Conservation (phyloP, 2,113 vertebrate genomes). For the Synchiropus splendidus region DNA sequence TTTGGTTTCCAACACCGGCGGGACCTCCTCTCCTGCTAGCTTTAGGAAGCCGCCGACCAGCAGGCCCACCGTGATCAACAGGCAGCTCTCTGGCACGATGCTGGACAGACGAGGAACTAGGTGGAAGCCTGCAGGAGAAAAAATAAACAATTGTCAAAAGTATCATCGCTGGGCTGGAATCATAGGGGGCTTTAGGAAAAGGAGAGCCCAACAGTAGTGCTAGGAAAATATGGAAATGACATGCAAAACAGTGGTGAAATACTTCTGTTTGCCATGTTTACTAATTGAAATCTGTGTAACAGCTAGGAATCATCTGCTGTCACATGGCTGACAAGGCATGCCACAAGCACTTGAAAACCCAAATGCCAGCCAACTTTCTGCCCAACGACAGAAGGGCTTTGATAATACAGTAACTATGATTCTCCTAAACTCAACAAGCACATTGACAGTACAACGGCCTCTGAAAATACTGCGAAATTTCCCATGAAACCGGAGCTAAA, state of each 20-base stretch:
- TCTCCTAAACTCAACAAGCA: no score
- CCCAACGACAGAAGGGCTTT: no score
- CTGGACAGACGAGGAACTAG: conserved; percentile 80
- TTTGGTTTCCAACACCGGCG: conserved; percentile 73
- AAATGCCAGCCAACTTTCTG: no score
- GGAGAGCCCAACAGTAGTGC: not conserved
- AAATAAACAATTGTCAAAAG: not conserved
- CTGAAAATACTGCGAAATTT: no score
- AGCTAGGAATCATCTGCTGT: no score
- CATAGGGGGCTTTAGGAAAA: not conserved
- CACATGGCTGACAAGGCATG: no score
- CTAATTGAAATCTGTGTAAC: no score
- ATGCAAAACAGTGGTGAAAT: conserved; percentile 12
- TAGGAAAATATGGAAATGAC: conserved; percentile 18
- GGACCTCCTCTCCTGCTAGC: conserved; percentile 71
- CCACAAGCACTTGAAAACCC: no score
- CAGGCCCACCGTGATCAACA: conserved; percentile 89
- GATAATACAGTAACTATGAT: no score
- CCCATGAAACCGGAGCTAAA: conserved; percentile 1
- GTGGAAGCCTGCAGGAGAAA: conserved; percentile 78
- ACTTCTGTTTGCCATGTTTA: no score
- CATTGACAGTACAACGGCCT: no score
- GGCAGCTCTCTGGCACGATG: conserved; percentile 95
- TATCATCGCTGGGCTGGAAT: no score
- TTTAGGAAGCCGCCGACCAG: conserved; percentile 88